Conservation (phyloP, 2,113 vertebrate species). For the Argyrosomus japonicus region DNA sequence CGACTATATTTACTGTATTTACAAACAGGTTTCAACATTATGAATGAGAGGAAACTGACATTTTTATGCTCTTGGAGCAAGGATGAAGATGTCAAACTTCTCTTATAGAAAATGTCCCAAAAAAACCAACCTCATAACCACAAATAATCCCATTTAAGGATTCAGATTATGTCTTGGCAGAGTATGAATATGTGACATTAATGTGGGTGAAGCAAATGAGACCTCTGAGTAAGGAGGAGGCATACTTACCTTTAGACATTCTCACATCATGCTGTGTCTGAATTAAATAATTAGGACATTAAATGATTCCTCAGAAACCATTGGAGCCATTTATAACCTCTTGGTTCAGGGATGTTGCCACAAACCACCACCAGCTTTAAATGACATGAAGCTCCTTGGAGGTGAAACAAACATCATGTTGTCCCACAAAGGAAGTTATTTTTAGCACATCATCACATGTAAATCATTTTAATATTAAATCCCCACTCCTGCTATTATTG, state of each 20-base stretch:
- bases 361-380: too few species aligned
- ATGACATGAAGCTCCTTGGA: neutral
- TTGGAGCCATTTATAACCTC: neutral
- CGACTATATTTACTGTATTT: neutral
- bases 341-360: neutral
- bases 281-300: neutral
- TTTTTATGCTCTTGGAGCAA: neutral
- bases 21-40: neutral
- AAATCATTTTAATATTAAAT: neutral
- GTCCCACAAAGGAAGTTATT: neutral
- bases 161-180: slow-evolving; percentile 18
- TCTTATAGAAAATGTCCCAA: neutral
- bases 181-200: neutral
- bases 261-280: neutral
- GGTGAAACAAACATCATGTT: neutral
- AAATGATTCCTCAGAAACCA: neutral
- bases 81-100: neutral
- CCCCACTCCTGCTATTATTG: too few species aligned
- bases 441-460: too few species aligned
- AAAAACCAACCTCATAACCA: neutral
- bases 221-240: neutral
- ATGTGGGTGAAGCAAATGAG: neutral
- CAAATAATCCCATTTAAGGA: neutral
- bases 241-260: neutral
- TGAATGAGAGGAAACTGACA: neutral